Conservation (phyloP, 2,113 vertebrate genomes). For the Ceyx melanurus region DNA sequence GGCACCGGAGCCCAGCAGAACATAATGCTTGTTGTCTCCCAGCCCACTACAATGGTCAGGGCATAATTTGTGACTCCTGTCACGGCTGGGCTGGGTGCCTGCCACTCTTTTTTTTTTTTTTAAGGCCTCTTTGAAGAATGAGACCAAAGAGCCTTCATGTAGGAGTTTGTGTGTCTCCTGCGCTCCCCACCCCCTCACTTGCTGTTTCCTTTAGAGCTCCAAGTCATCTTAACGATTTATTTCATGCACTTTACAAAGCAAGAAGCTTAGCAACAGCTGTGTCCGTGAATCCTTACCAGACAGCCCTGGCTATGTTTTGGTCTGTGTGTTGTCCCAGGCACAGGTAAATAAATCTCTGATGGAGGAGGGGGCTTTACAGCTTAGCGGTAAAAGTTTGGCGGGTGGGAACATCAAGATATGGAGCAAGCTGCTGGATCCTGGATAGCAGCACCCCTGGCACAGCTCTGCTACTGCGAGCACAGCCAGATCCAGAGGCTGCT, state of each 20-base stretch:
- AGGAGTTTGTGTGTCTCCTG: background rate
- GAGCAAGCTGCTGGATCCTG: background rate
- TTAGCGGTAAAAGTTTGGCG: background rate
- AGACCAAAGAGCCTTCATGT: constrained; percentile 48
- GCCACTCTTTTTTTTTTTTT: background rate
- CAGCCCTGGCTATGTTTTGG: background rate
- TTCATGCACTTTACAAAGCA: constrained; percentile 54
- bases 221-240: background rate
- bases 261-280: constrained; percentile 35
- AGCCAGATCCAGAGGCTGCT: background rate
- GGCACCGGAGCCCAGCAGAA: background rate
- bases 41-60: constrained; percentile 24
- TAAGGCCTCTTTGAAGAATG: constrained; percentile 52
- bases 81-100: background rate
- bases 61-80: constrained; percentile 42
- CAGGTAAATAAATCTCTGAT: constrained; percentile 1
- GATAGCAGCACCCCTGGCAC: background rate
- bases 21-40: constrained; percentile 41
- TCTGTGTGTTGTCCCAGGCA: background rate
- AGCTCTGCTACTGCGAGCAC: background rate
- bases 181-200: background rate
- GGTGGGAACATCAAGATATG: background rate
- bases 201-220: constrained; percentile 11
- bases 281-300: background rate
- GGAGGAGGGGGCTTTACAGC: constrained; percentile 8